Evolutionary conservation across 2,888 invertebrate genomes (phyloP).

Genomic region (Abrostola tripartita): DNA sequence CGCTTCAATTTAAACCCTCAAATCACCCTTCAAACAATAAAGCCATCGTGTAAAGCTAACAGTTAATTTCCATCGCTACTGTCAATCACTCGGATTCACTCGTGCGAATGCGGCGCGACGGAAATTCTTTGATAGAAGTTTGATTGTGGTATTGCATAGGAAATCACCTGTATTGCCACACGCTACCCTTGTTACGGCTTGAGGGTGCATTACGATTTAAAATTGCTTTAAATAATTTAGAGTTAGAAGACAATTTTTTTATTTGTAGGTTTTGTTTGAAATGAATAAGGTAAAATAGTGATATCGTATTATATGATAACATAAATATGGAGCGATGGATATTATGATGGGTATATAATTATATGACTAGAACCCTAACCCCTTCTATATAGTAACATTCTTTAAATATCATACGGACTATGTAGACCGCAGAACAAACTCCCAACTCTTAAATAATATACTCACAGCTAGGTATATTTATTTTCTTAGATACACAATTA

Average conservation of each 20-base stretch:
- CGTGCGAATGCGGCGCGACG: conserved; percentile 41
- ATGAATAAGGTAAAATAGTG: no score
- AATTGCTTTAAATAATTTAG: background rate
- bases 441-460: no score
- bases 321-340: no score
- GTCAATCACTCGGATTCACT: conserved; percentile 57
- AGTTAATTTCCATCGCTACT: conserved; percentile 60
- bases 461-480: no score
- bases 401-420: no score
- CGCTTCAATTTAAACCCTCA: background rate
- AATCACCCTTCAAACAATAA: conserved; percentile 56
- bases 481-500: no score
- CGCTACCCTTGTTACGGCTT: conserved; percentile 14
- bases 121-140: conserved; percentile 69
- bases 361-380: no score
- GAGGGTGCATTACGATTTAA: conserved; percentile 23
- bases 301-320: no score
- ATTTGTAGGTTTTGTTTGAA: background rate
- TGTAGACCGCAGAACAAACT: no score
- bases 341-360: no score
- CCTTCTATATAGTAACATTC: no score
- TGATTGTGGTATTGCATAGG: conserved; percentile 68
- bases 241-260: background rate
- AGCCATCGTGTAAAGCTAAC: conserved; percentile 24
- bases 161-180: conserved; percentile 53